These are phyloP conservation scores for Eidolon helvum DNA, from an alignment of 2,113 vertebrate genomes.

Conservation along the genomic window DNA sequence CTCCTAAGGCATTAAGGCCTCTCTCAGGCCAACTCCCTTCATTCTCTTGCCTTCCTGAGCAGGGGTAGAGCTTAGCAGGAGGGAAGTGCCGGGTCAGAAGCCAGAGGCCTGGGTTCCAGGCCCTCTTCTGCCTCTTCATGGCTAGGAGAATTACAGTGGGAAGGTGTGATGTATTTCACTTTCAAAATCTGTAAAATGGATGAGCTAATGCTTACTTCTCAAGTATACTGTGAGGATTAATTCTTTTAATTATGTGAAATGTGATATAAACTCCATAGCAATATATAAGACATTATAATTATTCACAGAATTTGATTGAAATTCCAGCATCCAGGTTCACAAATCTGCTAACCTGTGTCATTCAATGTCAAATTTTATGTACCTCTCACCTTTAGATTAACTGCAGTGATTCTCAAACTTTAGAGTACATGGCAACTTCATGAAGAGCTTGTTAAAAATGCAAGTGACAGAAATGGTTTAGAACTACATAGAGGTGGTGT, in stretches of 20 bases:
- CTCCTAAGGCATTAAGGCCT: slow-evolving; percentile 62
- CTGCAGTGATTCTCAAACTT: not conserved
- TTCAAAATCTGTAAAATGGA: slow-evolving; percentile 3
- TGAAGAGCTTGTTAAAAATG: not conserved
- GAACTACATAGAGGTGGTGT: not conserved
- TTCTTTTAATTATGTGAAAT: not conserved
- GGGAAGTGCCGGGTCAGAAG: not conserved
- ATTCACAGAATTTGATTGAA: slow-evolving; percentile 65
- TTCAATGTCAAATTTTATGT: slow-evolving; percentile 76
- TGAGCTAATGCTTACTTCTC: not conserved
- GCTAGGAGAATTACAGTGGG: not conserved
- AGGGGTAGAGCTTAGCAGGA: not conserved
- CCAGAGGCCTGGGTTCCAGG: not conserved
- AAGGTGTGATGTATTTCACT: not conserved
- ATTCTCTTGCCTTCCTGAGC: not conserved
- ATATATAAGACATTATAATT: not conserved
- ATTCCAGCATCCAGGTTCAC: slow-evolving; percentile 76
- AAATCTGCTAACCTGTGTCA: slow-evolving; percentile 75
- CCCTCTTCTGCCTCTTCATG: not conserved
- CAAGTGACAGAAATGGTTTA: not conserved
- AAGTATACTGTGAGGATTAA: not conserved
- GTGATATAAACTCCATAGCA: not conserved
- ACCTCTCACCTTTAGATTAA: not conserved
- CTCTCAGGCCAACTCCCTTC: slow-evolving; percentile 51
- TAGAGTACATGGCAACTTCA: not conserved